A percentile compares a stretch with the other conserved stretches of the same genome.
phyloP scores from a whole-genome alignment of 1,140 invertebrate genomes.

The Leptestheria dahalacensis region DNA sequence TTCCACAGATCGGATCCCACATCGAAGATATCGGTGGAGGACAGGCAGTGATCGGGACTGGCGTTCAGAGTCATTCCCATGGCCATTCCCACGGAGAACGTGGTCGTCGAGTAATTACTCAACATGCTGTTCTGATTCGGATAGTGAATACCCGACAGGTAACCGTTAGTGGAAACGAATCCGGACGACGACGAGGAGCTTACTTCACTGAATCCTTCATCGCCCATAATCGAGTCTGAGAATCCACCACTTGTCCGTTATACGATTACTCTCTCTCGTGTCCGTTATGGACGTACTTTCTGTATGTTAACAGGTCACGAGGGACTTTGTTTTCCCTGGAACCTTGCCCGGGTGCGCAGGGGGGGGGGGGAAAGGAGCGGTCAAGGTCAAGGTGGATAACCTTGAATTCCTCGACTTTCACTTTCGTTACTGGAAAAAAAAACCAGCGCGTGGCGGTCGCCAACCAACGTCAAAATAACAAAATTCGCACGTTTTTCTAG shows the following conservation, averaged over 20 bases:
- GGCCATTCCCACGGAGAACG: not conserved
- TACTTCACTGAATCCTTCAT: constrained; percentile 56
- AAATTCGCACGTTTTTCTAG: no score
- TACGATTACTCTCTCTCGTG: no score
- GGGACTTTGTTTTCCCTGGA: no score
- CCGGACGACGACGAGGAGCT: constrained; percentile 43
- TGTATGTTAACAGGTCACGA: no score
- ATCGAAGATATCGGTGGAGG: constrained; percentile 43
- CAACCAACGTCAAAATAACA: no score
- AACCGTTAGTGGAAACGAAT: not conserved
- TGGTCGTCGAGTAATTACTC: not conserved
- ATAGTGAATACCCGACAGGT: constrained; percentile 16
- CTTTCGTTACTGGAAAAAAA: not conserved
- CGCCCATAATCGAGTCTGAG: constrained; percentile 34
- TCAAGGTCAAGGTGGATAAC: not conserved
- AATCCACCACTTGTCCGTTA: no score
- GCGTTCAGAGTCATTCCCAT: constrained; percentile 4
- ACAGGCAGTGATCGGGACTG: constrained; percentile 16
- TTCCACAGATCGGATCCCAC: constrained; percentile 70
- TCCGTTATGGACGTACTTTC: no score
- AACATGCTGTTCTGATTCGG: constrained; percentile 4
- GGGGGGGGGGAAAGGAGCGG: no score
- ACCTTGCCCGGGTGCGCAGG: no score
- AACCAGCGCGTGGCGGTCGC: not conserved
- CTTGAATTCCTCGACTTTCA: not conserved